Percentiles rank a stretch among this genome's conserved stretches.
These are phyloP conservation scores for Albula goreensis DNA, from an alignment of 2,113 vertebrate species.

Conservation along the genomic window DNA sequence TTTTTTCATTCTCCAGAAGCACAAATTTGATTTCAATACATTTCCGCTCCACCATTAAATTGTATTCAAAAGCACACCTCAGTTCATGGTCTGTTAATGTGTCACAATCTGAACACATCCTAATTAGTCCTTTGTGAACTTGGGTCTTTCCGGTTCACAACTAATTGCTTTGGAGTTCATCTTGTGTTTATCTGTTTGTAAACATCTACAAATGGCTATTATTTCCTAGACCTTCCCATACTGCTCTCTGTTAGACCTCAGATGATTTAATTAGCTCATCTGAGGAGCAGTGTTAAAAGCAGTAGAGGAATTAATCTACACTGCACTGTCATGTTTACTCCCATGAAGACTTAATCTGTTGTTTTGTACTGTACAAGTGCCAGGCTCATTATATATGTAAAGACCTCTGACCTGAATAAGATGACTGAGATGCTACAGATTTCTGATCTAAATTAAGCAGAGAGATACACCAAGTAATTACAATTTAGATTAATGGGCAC, in stretches of 20 bases:
- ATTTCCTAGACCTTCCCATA: not conserved
- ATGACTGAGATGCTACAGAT: too few species aligned
- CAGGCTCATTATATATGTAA: too few species aligned
- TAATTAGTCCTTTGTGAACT: not conserved
- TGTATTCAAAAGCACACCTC: not conserved
- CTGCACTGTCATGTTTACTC: not conserved
- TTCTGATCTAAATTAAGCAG: too few species aligned
- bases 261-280: not conserved
- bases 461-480: too few species aligned
- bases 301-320: not conserved
- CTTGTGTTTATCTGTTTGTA: not conserved
- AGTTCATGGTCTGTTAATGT: not conserved
- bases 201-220: conserved; percentile 7
- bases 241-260: not conserved
- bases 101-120: not conserved
- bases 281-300: not conserved
- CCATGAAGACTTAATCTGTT: not conserved
- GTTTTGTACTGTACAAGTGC: too few species aligned
- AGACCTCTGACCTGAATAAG: too few species aligned
- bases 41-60: not conserved
- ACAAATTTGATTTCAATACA: not conserved
- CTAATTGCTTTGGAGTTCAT: not conserved
- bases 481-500: too few species aligned
- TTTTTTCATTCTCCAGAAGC: not conserved
- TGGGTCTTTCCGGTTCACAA: not conserved